A percentile compares a stretch with the other conserved stretches of the same genome.
These are phyloP conservation scores for Leptopilina boulardi DNA, from an alignment of 1,140 invertebrate genomes.

Conservation along the genomic window DNA sequence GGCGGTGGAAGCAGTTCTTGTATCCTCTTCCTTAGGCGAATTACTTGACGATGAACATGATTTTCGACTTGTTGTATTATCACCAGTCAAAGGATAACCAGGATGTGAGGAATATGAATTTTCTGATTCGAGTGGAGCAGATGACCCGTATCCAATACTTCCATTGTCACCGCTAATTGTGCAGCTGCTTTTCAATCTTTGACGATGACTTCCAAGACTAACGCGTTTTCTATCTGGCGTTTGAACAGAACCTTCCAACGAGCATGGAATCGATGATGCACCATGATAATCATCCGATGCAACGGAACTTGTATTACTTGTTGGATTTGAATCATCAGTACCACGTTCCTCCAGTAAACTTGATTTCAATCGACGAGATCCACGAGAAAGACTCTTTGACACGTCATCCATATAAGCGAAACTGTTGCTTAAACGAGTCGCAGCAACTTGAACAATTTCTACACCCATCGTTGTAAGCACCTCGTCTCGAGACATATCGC, in stretches of 20 bases:
- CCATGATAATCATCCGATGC: slow-evolving; percentile 17
- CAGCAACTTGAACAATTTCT: slow-evolving; percentile 12
- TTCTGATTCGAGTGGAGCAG: slow-evolving; percentile 44
- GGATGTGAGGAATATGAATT: slow-evolving; percentile 53
- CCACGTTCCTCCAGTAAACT: background rate
- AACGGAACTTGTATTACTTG: slow-evolving; percentile 14
- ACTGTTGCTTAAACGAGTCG: background rate
- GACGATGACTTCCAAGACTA: slow-evolving; percentile 6
- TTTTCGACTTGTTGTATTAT: background rate
- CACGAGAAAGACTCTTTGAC: slow-evolving; percentile 1
- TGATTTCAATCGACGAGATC: slow-evolving; percentile 1
- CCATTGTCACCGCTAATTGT: slow-evolving; percentile 38
- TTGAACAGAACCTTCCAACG: background rate
- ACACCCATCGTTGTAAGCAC: background rate
- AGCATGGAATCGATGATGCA: slow-evolving; percentile 4
- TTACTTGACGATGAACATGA: slow-evolving; percentile 27
- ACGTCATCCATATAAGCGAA: slow-evolving; percentile 18
- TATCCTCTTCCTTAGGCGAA: slow-evolving; percentile 36
- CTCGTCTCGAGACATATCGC: slow-evolving; percentile 22
- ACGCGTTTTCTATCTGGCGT: background rate
- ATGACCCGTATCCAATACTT: slow-evolving; percentile 48
- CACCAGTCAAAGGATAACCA: slow-evolving; percentile 38
- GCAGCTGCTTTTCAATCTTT: slow-evolving; percentile 39
- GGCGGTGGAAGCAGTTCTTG: slow-evolving; percentile 1
- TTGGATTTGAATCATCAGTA: background rate